Evolutionary conservation across 2,113 vertebrate species (phyloP).

Genomic region (Solea senegalensis): DNA sequence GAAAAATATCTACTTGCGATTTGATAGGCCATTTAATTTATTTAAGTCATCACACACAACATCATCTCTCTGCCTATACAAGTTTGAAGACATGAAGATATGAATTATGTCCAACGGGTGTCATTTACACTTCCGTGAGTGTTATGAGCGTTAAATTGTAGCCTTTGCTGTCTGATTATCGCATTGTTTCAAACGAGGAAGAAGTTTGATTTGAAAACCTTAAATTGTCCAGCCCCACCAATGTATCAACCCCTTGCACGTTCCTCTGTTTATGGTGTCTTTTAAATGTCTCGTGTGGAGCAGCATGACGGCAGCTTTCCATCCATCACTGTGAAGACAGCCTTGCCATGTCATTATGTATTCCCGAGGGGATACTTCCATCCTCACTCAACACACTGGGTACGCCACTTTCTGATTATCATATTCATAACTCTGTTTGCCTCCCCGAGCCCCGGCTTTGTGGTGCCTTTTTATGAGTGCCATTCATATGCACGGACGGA

Average conservation of each 20-base stretch:
- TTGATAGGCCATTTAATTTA: too few species aligned
- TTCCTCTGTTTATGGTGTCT: conserved; percentile 6
- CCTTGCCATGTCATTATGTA: conserved; percentile 33
- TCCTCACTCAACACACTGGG: conserved; percentile 38
- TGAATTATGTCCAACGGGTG: too few species aligned
- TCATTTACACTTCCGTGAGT: too few species aligned
- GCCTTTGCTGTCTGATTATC: too few species aligned
- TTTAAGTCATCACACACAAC: too few species aligned
- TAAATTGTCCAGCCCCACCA: too few species aligned
- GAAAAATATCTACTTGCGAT: too few species aligned
- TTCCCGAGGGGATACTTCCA: conserved; percentile 36
- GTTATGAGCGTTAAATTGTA: too few species aligned
- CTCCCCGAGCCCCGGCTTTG: conserved; percentile 32
- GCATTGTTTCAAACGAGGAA: neutral
- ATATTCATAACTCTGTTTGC: conserved; percentile 62
- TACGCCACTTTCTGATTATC: conserved; percentile 39
- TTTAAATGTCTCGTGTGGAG: conserved; percentile 14
- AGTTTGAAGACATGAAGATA: too few species aligned
- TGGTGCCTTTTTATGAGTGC: neutral
- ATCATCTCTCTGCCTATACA: too few species aligned
- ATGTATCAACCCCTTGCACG: neutral
- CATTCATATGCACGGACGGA: conserved; percentile 30
- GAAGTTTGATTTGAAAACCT: too few species aligned
- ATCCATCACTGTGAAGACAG: neutral
- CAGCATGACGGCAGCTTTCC: conserved; percentile 6